A percentile compares a stretch with the other conserved stretches of the same genome.
Conservation (phyloP, 2,888 invertebrate genomes). For the Geotrupes spiniger region DNA sequence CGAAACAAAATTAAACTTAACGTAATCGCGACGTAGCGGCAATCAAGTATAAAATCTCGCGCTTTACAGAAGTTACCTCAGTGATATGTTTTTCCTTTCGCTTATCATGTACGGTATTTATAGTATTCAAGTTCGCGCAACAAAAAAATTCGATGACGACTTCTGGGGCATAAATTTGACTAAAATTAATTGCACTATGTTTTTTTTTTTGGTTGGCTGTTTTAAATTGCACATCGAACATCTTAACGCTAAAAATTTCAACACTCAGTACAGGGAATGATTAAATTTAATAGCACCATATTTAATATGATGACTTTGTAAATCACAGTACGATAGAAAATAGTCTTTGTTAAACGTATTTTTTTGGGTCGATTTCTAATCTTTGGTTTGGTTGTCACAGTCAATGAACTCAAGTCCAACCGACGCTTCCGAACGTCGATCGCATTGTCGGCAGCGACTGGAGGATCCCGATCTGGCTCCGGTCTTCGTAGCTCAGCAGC, state of each 20-base stretch:
- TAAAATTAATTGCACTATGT: slow-evolving; percentile 28
- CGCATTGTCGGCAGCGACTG: slow-evolving; percentile 31
- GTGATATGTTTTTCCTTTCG: no score
- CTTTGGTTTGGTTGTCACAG: slow-evolving; percentile 5
- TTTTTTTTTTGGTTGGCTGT: slow-evolving; percentile 1
- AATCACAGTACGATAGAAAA: slow-evolving; percentile 27
- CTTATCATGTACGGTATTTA: no score
- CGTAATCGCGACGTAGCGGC: no score
- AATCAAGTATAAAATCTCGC: no score
- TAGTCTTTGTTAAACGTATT: slow-evolving; percentile 11
- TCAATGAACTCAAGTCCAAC: slow-evolving; percentile 42
- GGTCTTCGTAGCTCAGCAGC: slow-evolving; percentile 9
- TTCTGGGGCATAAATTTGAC: not conserved
- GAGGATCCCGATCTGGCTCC: slow-evolving; percentile 1
- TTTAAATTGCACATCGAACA: slow-evolving; percentile 35
- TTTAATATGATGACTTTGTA: slow-evolving; percentile 41
- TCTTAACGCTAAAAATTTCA: slow-evolving; percentile 26
- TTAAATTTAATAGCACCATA: slow-evolving; percentile 38
- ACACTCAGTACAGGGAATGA: slow-evolving; percentile 33
- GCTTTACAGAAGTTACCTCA: no score
- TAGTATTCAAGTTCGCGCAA: no score
- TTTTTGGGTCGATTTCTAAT: slow-evolving; percentile 12
- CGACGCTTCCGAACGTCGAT: slow-evolving; percentile 39
- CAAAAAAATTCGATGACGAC: no score
- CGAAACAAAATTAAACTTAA: no score